phyloP scores from a whole-genome alignment of 2,797 vertebrate species.

The Microctenopoma lineatum region DNA sequence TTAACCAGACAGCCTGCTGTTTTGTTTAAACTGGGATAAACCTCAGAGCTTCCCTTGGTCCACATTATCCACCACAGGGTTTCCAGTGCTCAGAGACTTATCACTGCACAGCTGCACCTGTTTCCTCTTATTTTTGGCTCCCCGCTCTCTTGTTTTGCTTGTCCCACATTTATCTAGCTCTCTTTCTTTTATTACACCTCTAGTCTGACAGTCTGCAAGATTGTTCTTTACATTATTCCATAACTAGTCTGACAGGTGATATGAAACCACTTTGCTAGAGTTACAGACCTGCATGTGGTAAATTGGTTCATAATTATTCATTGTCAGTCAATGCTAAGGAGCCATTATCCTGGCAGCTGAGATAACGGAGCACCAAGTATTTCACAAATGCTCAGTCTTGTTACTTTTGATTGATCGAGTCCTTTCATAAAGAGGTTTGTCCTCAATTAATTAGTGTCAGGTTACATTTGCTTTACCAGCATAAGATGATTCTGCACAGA shows the following conservation, averaged over 20 bases:
- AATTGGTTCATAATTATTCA: slow-evolving; percentile 44
- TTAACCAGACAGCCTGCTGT: slow-evolving; percentile 67
- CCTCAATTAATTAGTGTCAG: slow-evolving; percentile 31
- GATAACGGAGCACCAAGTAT: slow-evolving; percentile 19
- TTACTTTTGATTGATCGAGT: slow-evolving; percentile 23
- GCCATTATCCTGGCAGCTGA: slow-evolving; percentile 20
- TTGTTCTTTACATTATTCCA: slow-evolving; percentile 18
- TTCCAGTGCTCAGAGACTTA: slow-evolving; percentile 65
- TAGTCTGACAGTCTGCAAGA: slow-evolving; percentile 18
- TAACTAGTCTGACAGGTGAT: slow-evolving; percentile 53
- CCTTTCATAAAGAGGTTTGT: slow-evolving; percentile 30
- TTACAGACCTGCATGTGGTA: slow-evolving; percentile 19
- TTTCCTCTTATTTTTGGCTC: slow-evolving; percentile 78
- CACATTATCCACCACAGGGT: slow-evolving; percentile 69
- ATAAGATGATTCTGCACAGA: background rate
- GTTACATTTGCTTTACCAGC: slow-evolving; percentile 24
- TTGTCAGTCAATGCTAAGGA: slow-evolving; percentile 23
- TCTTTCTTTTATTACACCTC: slow-evolving; percentile 11
- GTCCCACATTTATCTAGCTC: slow-evolving; percentile 35
- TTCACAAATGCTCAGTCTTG: slow-evolving; percentile 23
- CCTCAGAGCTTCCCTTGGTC: slow-evolving; percentile 63
- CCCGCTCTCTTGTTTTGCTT: slow-evolving; percentile 54
- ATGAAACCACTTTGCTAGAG: slow-evolving; percentile 37
- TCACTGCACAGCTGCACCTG: slow-evolving; percentile 75
- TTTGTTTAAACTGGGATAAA: slow-evolving; percentile 68